Base-by-base conservation (phyloP, 2,888 invertebrate species). In the Thecophora atra region DNA sequence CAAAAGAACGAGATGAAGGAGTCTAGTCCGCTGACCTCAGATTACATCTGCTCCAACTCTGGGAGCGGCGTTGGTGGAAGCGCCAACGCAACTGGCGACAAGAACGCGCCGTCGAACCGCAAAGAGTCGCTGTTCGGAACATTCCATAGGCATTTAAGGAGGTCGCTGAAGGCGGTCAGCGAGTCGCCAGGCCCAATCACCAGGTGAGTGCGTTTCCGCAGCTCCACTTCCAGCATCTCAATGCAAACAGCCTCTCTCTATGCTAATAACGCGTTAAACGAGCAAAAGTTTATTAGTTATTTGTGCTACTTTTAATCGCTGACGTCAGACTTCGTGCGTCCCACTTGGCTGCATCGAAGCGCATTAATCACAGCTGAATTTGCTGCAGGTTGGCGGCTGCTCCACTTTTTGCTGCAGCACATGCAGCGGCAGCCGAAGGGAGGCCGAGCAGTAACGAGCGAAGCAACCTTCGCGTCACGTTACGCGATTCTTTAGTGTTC, bases 151-250 rank as follows among this genome's bases (percentile, higher is more conserved):
- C 86, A 85, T 74, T 79, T 87, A 75, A 82, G 87, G 74, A 80
- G 85, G 77, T 87, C 87, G 60, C 79, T 87, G 28, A 86, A 87
- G 76, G 86, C 85, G 60, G 87, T 87, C 76, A 86, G 85, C 77
- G 87, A 87, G 77, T 87, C 87, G 56, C 85, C 87, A 30, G 86
- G 86, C 60, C 82, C 84, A 58, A 81, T 87, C 56, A 85, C 85
- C 52, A 84, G 87, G 87, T 87, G 77, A 84, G 82, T 81, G 17
- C n/a, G 15, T n/a, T 11, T 37, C 37, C 8, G 11, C 37, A 37
- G 6, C 37, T 6, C 7, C 7, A 37, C 11, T 37, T 37, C 37
- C 11, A 37, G 37, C 7, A 37, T 2, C 37, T 37, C 37, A 37
- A 11, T 2, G 11, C 1, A 2, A 37, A 37, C 7, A 8, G 37